A percentile compares a stretch with the other conserved stretches of the same genome.
Evolutionary conservation across 2,888 invertebrate genomes (phyloP).

Genomic region (Athripsodes cinereus): DNA sequence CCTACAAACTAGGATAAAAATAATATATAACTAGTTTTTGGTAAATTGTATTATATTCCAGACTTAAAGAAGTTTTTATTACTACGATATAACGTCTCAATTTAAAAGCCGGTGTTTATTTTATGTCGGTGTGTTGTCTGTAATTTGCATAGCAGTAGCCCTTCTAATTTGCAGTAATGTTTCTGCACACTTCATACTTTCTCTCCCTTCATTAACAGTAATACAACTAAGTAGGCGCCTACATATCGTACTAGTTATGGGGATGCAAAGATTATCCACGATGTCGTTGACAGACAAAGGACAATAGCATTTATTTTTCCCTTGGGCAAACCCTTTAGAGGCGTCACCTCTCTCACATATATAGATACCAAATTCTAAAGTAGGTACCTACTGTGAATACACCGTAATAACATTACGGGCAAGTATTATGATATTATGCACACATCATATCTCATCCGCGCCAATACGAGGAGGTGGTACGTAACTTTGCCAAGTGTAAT

Average conservation of each 20-base stretch:
- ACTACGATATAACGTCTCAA: no score
- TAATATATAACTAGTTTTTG: no score
- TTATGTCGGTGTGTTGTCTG: no score
- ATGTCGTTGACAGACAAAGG: not conserved
- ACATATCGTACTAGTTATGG: not conserved
- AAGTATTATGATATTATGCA: not conserved
- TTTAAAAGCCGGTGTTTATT: no score
- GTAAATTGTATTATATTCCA: no score
- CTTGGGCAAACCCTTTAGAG: not conserved
- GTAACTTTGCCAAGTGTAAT: not conserved
- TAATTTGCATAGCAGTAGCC: no score
- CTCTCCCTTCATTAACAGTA: no score
- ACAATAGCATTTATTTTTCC: not conserved
- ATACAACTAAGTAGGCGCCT: no score
- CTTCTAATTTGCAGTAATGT: no score
- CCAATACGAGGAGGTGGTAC: not conserved
- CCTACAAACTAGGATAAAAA: no score
- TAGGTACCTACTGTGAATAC: not conserved
- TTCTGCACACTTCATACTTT: no score
- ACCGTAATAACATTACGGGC: not conserved
- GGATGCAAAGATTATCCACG: not conserved
- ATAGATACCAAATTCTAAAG: not conserved
- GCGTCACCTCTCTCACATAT: not conserved
- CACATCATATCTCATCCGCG: not conserved
- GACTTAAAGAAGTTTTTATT: no score